phyloP scores from a whole-genome alignment of 2,888 invertebrate genomes.

The Megastigmus dorsalis region DNA sequence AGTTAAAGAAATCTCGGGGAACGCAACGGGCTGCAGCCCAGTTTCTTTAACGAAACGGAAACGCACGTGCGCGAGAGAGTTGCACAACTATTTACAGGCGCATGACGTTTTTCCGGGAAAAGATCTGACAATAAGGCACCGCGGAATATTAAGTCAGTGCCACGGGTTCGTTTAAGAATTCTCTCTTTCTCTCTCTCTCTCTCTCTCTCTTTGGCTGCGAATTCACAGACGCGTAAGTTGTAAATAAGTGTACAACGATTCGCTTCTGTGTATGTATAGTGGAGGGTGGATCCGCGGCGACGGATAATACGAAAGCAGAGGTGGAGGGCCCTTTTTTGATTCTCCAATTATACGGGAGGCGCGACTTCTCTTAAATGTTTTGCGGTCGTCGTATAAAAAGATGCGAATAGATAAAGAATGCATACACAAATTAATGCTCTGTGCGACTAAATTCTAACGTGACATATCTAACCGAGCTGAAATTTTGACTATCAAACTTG shows the following conservation, averaged over 20 bases:
- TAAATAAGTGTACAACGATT: neutral
- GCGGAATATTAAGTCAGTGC: too few relatives aligned
- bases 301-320: too few relatives aligned
- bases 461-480: too few relatives aligned
- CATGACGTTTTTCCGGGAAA: neutral
- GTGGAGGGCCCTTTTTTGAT: neutral
- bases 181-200: too few relatives aligned
- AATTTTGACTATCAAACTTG: too few relatives aligned
- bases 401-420: too few relatives aligned
- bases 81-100: too few relatives aligned
- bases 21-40: too few relatives aligned
- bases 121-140: neutral
- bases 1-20: neutral
- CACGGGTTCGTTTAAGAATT: neutral
- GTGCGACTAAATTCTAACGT: too few relatives aligned
- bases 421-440: neutral
- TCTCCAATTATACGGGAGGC: neutral
- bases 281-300: neutral
- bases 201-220: neutral
- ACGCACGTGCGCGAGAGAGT: neutral
- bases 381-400: too few relatives aligned
- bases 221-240: neutral
- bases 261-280: neutral
- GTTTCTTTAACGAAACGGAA: too few relatives aligned
- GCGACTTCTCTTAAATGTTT: too few relatives aligned